These are phyloP conservation scores for Conops quadrifasciatus DNA, from an alignment of 2,888 invertebrate species.

Conservation along the genomic window DNA sequence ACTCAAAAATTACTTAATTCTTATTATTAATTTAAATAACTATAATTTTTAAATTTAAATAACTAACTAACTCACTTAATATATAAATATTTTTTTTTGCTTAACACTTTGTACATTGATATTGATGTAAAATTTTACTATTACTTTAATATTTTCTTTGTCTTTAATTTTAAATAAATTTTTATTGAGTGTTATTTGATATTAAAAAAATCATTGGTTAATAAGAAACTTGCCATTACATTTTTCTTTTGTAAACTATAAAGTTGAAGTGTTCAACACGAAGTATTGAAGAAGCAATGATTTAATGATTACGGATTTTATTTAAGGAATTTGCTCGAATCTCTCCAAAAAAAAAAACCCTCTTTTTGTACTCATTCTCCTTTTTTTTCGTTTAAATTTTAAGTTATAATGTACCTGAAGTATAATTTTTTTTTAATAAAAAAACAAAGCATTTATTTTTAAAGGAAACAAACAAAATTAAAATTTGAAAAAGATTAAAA, in stretches of 20 bases:
- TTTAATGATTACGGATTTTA: too few relatives aligned
- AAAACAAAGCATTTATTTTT: conserved; percentile 12
- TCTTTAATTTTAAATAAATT: conserved; percentile 8
- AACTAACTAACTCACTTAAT: too few relatives aligned
- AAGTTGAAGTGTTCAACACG: too few relatives aligned
- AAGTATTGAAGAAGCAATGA: too few relatives aligned
- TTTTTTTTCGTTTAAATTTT: conserved; percentile 58
- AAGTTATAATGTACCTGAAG: conserved; percentile 66
- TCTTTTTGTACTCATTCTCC: conserved; percentile 18
- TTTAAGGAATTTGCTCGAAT: not conserved
- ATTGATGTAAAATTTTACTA: not conserved
- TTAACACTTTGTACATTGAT: too few relatives aligned
- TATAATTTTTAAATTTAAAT: not conserved
- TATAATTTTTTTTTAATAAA: conserved; percentile 57
- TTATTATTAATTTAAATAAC: not conserved
- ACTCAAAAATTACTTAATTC: not conserved
- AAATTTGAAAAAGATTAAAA: conserved; percentile 37
- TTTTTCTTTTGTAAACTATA: not conserved
- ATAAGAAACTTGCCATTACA: not conserved
- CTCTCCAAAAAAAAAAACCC: not conserved
- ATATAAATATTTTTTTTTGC: too few relatives aligned
- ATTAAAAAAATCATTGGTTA: not conserved
- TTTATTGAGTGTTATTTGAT: not conserved
- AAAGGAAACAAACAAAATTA: conserved; percentile 36
- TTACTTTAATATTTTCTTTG: not conserved